A percentile compares a stretch with the other conserved stretches of the same genome.
Conservation (phyloP, 2,888 invertebrate species). For the Epirrhoe tristata region DNA sequence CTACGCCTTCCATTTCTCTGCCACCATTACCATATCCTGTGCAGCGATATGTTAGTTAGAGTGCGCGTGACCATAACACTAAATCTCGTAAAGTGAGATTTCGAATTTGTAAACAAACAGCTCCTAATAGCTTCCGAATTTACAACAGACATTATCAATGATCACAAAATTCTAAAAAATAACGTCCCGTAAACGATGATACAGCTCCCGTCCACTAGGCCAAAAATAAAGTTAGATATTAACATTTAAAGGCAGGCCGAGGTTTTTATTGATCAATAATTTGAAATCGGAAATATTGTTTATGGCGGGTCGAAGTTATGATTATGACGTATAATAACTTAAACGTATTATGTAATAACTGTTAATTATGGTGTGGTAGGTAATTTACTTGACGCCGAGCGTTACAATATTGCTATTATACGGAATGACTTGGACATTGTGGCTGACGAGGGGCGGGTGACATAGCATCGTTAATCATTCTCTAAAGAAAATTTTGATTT, state of each 20-base stretch:
- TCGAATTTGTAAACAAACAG: conserved; percentile 34
- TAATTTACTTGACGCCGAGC: conserved; percentile 75
- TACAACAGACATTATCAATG: conserved; percentile 30
- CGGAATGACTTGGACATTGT: conserved; percentile 78
- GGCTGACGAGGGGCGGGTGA: conserved; percentile 73
- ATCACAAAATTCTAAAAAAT: conserved; percentile 24
- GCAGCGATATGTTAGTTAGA: conserved; percentile 63
- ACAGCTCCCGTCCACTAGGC: conserved; percentile 20
- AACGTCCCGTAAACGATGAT: conserved; percentile 26
- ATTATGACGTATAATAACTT: conserved; percentile 45
- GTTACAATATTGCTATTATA: conserved; percentile 80
- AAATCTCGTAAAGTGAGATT: conserved; percentile 42
- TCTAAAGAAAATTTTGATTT: conserved; percentile 79
- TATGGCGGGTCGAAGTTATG: conserved; percentile 43
- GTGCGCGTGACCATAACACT: conserved; percentile 62
- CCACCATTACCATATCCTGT: conserved; percentile 83
- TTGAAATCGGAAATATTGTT: conserved; percentile 41
- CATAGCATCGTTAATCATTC: conserved; percentile 81
- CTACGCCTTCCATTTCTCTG: conserved; percentile 76
- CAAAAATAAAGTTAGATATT: conserved; percentile 21
- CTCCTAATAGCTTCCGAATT: conserved; percentile 30
- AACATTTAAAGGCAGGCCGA: conserved; percentile 23
- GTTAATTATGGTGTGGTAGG: conserved; percentile 72
- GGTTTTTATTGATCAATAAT: conserved; percentile 45
- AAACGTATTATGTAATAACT: conserved; percentile 60